Conservation (phyloP, 2,113 vertebrate species). For the Salvelinus sp. region DNA sequence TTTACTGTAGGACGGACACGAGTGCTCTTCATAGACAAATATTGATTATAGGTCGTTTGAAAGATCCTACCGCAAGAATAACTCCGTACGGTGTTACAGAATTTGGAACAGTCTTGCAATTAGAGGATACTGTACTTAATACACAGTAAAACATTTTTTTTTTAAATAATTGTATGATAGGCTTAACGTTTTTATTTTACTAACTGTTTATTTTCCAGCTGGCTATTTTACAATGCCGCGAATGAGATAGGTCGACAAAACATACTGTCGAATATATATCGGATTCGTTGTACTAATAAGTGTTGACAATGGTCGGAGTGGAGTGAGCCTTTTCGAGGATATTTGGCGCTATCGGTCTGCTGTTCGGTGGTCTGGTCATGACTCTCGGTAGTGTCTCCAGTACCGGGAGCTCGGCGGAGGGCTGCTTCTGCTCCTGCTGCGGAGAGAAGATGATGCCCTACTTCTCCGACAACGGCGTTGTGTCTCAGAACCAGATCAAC, state of each 20-base stretch:
- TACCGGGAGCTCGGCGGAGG: conserved; percentile 66
- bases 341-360: too few relatives aligned
- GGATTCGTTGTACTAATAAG: neutral
- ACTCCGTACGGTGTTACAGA: neutral
- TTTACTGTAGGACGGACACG: neutral
- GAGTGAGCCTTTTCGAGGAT: conserved; percentile 28
- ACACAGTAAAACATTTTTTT: neutral
- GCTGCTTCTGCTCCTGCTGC: conserved; percentile 75
- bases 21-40: neutral
- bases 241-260: too few relatives aligned
- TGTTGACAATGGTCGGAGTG: conserved; percentile 17
- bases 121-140: neutral
- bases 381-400: conserved; percentile 73
- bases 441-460: conserved; percentile 88
- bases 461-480: conserved; percentile 87
- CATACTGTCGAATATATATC: neutral
- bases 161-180: neutral
- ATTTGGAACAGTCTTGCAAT: neutral
- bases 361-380: conserved; percentile 56
- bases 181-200: neutral
- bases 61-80: neutral
- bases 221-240: neutral
- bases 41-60: neutral
- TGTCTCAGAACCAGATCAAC: conserved; percentile 87
- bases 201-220: neutral